Conservation (phyloP, 2,797 vertebrate species). For the Nyctalus aviator region DNA sequence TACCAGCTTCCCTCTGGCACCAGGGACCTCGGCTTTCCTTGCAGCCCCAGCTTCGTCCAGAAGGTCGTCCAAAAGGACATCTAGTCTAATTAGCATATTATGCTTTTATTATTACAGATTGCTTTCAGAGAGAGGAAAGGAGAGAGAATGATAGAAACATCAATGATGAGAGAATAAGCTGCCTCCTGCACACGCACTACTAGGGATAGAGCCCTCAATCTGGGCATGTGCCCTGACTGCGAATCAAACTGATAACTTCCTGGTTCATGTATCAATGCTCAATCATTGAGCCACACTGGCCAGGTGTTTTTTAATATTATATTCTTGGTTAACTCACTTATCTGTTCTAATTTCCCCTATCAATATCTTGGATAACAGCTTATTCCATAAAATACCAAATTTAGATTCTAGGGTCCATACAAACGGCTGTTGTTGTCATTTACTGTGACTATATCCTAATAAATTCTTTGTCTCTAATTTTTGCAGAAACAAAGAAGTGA, state of each 20-base stretch:
- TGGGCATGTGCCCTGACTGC: not conserved
- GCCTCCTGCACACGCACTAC: not conserved
- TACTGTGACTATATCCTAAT: not conserved
- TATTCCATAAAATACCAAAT: not conserved
- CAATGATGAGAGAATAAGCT: not conserved
- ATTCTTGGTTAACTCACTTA: not conserved
- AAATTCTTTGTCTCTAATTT: slow-evolving; percentile 39
- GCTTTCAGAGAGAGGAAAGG: not conserved
- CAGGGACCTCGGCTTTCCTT: no score
- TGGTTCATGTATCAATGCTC: not conserved
- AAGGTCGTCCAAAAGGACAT: no score
- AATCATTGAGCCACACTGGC: not conserved
- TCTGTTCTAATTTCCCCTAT: not conserved
- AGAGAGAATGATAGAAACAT: not conserved
- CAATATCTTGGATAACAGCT: not conserved
- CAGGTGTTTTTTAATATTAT: slow-evolving; percentile 16
- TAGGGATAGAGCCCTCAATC: not conserved
- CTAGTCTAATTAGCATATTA: no score
- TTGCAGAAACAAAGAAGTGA: slow-evolving; percentile 87
- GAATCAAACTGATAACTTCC: not conserved
- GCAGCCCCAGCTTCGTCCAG: no score
- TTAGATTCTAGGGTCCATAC: not conserved
- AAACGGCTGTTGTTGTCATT: not conserved
- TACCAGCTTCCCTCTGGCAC: no score
- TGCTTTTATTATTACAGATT: not conserved